Conservation (phyloP, 2,113 vertebrate species). For the Hippocampus zosterae region DNA sequence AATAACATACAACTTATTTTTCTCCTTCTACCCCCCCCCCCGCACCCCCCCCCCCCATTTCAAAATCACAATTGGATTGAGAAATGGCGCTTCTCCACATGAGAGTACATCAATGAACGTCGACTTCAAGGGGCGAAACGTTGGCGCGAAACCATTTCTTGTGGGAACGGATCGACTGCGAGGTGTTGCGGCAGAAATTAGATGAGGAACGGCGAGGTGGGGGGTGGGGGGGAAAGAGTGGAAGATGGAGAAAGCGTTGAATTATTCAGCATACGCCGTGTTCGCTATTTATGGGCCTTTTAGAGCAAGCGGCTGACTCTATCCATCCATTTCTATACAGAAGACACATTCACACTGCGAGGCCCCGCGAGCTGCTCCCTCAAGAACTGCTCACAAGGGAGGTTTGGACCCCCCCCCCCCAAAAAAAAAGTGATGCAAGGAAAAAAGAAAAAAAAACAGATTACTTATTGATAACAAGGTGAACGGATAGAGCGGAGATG, state of each 20-base stretch:
- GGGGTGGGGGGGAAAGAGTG: conserved; percentile 12
- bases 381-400: conserved; percentile 38
- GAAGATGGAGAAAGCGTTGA: conserved; percentile 55
- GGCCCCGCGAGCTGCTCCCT: conserved; percentile 19
- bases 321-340: neutral
- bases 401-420: conserved; percentile 30
- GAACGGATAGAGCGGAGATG: conserved; percentile 3
- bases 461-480: conserved; percentile 47
- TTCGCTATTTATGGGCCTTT: conserved; percentile 71
- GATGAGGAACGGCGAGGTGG: conserved; percentile 19
- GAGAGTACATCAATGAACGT: neutral
- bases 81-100: neutral
- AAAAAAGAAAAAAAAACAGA: conserved; percentile 24
- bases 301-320: conserved; percentile 50
- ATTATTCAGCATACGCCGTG: conserved; percentile 70
- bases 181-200: conserved; percentile 17
- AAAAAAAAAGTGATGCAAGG: neutral
- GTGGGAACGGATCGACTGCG: neutral
- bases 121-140: neutral
- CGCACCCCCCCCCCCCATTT: no score
- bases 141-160: neutral
- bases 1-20: no score
- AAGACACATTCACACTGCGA: neutral
- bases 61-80: neutral
- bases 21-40: no score